Conservation (phyloP, 1,140 invertebrate species). For the Drosophila sp. region DNA sequence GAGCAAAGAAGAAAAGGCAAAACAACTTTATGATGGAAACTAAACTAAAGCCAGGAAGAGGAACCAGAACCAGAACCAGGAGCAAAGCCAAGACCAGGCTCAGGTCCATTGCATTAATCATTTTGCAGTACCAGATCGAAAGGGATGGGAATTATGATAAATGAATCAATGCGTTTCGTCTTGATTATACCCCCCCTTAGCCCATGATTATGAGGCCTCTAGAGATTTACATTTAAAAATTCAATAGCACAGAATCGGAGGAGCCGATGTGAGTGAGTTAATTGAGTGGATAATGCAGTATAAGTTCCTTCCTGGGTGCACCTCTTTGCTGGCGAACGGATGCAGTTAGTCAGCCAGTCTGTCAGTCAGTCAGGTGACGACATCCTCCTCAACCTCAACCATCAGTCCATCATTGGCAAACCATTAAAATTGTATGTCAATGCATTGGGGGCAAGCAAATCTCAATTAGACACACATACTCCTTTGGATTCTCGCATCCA, state of each 20-base stretch:
- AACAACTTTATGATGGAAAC: constrained; percentile 11
- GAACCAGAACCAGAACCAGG: not conserved
- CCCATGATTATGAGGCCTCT: not conserved
- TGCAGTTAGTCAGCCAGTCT: constrained; percentile 1
- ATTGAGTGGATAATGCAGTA: too few species aligned
- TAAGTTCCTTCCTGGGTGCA: too few species aligned
- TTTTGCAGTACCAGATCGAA: not conserved
- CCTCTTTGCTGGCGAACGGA: not conserved
- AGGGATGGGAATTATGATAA: not conserved
- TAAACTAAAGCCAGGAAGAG: constrained; percentile 1
- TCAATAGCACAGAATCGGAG: too few species aligned
- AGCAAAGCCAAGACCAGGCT: not conserved
- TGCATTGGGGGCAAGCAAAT: constrained; percentile 34
- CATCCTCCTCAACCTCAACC: not conserved
- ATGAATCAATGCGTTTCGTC: constrained; percentile 8
- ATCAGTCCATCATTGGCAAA: constrained; percentile 27
- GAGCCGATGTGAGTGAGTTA: too few species aligned
- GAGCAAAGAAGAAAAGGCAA: constrained; percentile 10
- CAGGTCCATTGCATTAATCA: constrained; percentile 8
- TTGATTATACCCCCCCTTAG: not conserved
- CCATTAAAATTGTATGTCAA: constrained; percentile 53
- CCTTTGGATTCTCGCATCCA: not conserved
- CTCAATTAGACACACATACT: constrained; percentile 44
- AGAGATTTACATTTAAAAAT: too few species aligned
- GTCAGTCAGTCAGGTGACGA: constrained; percentile 5